Conservation (phyloP, 2,888 invertebrate species). For the Mythimna ferrago region DNA sequence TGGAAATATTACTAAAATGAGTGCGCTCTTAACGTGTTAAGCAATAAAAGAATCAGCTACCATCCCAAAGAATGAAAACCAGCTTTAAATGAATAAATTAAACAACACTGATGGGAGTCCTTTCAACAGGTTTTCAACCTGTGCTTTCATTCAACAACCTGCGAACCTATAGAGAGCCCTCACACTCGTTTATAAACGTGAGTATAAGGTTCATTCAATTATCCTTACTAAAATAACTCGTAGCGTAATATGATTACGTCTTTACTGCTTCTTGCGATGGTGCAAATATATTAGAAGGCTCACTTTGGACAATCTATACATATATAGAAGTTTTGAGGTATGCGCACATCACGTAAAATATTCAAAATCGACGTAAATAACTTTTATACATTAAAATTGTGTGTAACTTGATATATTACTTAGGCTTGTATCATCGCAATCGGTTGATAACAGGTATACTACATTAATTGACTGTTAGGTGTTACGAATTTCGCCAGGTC, state of each 20-base stretch:
- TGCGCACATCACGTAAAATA: too few relatives aligned
- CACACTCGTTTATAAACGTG: slow-evolving; percentile 8
- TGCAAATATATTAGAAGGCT: not conserved
- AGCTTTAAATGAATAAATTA: not conserved
- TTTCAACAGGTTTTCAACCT: not conserved
- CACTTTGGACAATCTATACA: not conserved
- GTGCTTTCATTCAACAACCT: not conserved
- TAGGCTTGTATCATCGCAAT: too few relatives aligned
- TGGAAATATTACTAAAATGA: too few relatives aligned
- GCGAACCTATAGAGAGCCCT: not conserved
- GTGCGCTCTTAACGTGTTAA: too few relatives aligned
- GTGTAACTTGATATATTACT: too few relatives aligned
- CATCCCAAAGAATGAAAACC: not conserved
- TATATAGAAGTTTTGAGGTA: too few relatives aligned
- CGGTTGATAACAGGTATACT: too few relatives aligned
- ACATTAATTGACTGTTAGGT: too few relatives aligned
- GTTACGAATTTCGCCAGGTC: too few relatives aligned
- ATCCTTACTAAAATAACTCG: slow-evolving; percentile 60
- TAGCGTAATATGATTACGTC: slow-evolving; percentile 55
- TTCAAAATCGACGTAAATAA: too few relatives aligned
- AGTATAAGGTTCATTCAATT: slow-evolving; percentile 54
- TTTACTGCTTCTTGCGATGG: slow-evolving; percentile 28
- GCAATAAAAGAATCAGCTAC: not conserved
- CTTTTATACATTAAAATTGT: too few relatives aligned
- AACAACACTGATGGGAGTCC: not conserved